phyloP scores from a whole-genome alignment of 2,113 vertebrate genomes.

The Elephas maximus region DNA sequence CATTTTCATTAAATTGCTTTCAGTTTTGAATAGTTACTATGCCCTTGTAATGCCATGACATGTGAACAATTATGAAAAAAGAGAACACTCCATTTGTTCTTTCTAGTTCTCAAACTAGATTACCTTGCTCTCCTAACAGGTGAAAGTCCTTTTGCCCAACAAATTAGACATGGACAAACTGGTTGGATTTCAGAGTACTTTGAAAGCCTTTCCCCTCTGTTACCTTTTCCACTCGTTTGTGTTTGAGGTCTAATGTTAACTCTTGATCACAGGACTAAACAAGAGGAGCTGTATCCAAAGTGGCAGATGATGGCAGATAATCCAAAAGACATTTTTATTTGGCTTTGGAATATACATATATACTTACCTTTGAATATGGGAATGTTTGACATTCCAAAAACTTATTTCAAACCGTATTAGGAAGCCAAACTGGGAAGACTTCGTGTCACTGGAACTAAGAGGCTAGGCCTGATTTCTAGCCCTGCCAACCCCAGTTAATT shows the following conservation, averaged over 20 bases:
- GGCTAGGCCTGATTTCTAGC: background rate
- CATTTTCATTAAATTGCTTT: conserved; percentile 56
- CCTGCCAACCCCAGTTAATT: conserved; percentile 62
- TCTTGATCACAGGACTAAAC: conserved; percentile 57
- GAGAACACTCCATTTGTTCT: background rate
- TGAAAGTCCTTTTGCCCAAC: conserved; percentile 41
- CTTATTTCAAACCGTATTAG: conserved; percentile 58
- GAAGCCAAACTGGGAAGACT: conserved; percentile 44
- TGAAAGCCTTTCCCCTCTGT: conserved; percentile 28
- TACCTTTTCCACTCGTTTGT: conserved; percentile 49
- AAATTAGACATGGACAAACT: conserved; percentile 40
- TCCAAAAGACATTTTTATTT: conserved; percentile 65
- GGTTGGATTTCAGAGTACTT: conserved; percentile 4
- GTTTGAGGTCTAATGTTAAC: conserved; percentile 56
- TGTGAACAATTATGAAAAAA: conserved; percentile 66
- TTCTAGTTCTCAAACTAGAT: conserved; percentile 56
- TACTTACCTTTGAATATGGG: conserved; percentile 54
- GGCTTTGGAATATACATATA: conserved; percentile 32
- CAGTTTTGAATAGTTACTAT: background rate
- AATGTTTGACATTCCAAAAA: conserved; percentile 61
- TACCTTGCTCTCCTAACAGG: conserved; percentile 31
- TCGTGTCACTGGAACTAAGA: conserved; percentile 1
- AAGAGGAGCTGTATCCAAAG: background rate
- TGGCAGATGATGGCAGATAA: conserved; percentile 51
- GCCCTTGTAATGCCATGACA: conserved; percentile 26